phyloP scores from a whole-genome alignment of 2,113 vertebrate genomes.

The Cephalopterus ornatus region DNA sequence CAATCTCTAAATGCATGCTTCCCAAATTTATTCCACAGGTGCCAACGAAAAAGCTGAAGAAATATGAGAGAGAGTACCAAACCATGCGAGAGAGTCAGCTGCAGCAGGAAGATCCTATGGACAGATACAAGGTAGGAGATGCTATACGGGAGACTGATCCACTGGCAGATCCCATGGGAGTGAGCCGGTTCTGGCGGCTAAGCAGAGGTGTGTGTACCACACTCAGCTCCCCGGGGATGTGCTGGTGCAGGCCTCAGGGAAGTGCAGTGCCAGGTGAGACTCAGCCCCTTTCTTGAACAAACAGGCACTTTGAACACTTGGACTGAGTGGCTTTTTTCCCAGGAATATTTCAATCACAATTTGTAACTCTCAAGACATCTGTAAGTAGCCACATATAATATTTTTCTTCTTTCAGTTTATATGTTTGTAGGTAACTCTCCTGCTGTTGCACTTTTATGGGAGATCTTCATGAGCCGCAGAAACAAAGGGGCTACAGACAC shows the following conservation, averaged over 20 bases:
- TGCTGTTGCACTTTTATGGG: constrained; percentile 74
- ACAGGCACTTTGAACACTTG: background rate
- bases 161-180: background rate
- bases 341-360: constrained; percentile 23
- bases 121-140: constrained; percentile 90
- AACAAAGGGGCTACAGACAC: constrained; percentile 75
- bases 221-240: background rate
- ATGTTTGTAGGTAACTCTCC: constrained; percentile 81
- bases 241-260: background rate
- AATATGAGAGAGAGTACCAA: constrained; percentile 98
- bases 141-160: background rate
- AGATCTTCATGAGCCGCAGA: constrained; percentile 77
- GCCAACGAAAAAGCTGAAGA: constrained; percentile 97
- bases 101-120: constrained; percentile 96
- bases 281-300: background rate
- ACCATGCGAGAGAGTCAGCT: constrained; percentile 91
- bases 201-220: background rate
- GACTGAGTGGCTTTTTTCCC: background rate
- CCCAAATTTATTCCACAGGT: constrained; percentile 75
- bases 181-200: background rate
- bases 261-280: background rate
- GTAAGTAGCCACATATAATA: constrained; percentile 66
- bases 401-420: constrained; percentile 85
- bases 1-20: background rate
- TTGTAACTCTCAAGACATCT: constrained; percentile 21